Percentiles rank a stretch among this genome's conserved stretches.
Conservation (phyloP, 2,113 vertebrate species). For the Gasterosteus nipponicus region DNA sequence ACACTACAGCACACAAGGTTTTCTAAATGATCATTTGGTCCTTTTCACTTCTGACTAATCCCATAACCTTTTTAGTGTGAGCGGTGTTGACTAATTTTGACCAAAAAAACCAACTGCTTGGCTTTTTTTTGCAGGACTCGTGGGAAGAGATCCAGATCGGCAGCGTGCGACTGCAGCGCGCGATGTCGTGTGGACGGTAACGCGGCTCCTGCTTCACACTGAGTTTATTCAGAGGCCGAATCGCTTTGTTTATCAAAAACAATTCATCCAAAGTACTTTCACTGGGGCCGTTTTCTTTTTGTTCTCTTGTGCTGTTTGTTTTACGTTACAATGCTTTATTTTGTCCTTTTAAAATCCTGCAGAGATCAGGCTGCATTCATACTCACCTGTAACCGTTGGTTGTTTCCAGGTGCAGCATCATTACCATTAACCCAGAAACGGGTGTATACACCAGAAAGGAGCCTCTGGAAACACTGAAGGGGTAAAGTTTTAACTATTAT, state of each 20-base stretch:
- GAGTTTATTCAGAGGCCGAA: conserved; percentile 24
- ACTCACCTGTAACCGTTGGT: neutral
- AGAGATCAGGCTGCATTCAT: neutral
- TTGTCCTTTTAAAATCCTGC: too few species aligned
- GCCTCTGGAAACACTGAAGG: conserved; percentile 91
- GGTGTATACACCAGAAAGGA: conserved; percentile 90
- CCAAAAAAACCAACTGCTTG: conserved; percentile 55
- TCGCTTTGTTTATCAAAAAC: conserved; percentile 14
- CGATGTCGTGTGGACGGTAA: conserved; percentile 92
- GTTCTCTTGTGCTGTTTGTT: too few species aligned
- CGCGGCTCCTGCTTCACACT: neutral
- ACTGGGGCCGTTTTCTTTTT: neutral
- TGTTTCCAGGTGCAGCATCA: conserved; percentile 88
- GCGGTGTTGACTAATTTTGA: conserved; percentile 64
- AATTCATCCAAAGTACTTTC: neutral
- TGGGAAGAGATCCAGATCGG: conserved; percentile 93
- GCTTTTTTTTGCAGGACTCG: conserved; percentile 82
- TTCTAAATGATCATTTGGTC: conserved; percentile 27
- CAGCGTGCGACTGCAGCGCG: conserved; percentile 82
- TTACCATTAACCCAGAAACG: conserved; percentile 92
- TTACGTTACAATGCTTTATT: neutral
- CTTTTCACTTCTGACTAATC: conserved; percentile 54
- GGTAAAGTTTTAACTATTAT: conserved; percentile 72
- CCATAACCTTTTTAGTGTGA: conserved; percentile 48
- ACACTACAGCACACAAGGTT: neutral